A percentile compares a stretch with the other conserved stretches of the same genome.
These are phyloP conservation scores for Strongylocentrotus purpuratus DNA, from an alignment of 35 echinoderm and acorn worm genomes.

Conservation along the genomic window DNA sequence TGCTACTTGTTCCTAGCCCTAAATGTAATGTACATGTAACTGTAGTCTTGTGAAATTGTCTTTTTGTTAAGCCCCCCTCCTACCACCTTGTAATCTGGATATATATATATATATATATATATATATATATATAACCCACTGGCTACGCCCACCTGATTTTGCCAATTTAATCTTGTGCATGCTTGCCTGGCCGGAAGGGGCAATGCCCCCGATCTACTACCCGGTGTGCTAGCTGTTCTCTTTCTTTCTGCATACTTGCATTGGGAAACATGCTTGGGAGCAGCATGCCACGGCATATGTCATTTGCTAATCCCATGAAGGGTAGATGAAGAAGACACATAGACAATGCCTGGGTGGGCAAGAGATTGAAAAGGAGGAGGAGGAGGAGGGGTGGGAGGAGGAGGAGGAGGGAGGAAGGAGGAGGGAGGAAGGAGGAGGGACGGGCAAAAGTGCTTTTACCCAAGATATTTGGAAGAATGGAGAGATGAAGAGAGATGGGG, in stretches of 20 bases:
- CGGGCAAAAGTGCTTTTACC: slow-evolving; percentile 28
- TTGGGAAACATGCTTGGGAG: neutral
- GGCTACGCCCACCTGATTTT: neutral
- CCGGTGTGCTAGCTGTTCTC: neutral
- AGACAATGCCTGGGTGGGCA: neutral
- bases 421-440: neutral
- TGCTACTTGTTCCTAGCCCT: too few relatives aligned
- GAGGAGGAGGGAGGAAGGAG: neutral
- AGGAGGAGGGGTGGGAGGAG: too few relatives aligned
- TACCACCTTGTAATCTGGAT: neutral
- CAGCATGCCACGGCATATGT: slow-evolving; percentile 12
- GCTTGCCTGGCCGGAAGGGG: neutral
- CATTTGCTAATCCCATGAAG: slow-evolving; percentile 2
- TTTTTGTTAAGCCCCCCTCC: neutral
- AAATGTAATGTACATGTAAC: too few relatives aligned
- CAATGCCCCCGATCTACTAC: slow-evolving; percentile 25
- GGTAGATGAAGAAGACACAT: neutral
- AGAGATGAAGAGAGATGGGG: neutral
- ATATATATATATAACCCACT: neutral
- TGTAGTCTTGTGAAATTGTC: neutral
- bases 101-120: too few relatives aligned
- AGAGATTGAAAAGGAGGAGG: neutral
- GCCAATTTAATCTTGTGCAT: neutral
- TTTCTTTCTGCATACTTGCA: slow-evolving; percentile 32
- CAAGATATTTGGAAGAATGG: neutral